Evolutionary conservation across 1,140 invertebrate genomes (phyloP), one percentile per base, ranked within the genome.

Genomic region (Habropoda laboriosa): DNA sequence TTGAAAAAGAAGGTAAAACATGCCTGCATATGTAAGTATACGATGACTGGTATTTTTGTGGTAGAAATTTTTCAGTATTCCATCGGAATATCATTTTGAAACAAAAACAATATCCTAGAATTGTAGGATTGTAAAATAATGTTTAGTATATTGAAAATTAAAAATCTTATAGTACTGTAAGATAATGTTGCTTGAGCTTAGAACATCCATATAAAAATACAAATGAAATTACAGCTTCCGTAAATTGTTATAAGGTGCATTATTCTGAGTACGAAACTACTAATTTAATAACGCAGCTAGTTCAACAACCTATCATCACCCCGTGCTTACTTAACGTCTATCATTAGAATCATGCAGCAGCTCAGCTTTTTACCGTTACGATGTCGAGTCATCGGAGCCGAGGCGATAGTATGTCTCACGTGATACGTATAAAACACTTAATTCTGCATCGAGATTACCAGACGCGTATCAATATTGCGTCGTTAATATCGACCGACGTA

Each of bases 291-390:
- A 60, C 24, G 24, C 38, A 16, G 40, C 10, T 18, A 18, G 38
- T 42, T 64, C 38, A 64, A 42, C 24, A 64, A 64, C 24, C 61
- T 42, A 64, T 64, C 38, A 64, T 64, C 61, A n/a, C 38, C 21
- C 5, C 5, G 18, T 40, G 35, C 60, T 40, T 18, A 12, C 40
- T 42, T 30, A 38, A 67, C 38, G 16, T 32, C 73, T 40, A 45
- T 67, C 49, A 67, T 75, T 45, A 55, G 3, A 55, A 55, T 35
- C 24, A 45, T 55, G 13, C 27, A 53, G 21, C 27, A 55, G 3
- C 18, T 42, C 18, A 7, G 27, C 35, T 18, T 42, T 53, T 24
- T 67, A 67, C 73, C 73, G 73, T 67, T 75, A 68, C 16, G 3
- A 0, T n/a, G 10, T 18, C 30, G 16, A 30, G 66, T 53, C 47